Evolutionary conservation across 2,888 invertebrate species (phyloP).

Genomic region (Amphimallon solstitiale): DNA sequence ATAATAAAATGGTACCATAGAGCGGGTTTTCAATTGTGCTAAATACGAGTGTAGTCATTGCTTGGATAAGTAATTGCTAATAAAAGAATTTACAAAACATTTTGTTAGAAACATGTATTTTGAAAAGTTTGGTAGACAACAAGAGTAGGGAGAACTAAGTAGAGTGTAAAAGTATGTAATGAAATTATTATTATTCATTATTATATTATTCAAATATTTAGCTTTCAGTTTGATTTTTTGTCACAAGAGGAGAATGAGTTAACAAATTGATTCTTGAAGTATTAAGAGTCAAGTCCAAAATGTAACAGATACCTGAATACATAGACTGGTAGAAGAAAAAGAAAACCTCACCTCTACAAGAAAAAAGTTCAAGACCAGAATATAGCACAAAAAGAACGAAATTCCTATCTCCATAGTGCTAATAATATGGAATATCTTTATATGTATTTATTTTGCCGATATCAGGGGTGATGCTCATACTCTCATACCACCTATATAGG

Average conservation of each 20-base stretch:
- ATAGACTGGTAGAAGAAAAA: conserved; percentile 5
- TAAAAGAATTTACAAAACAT: too few relatives aligned
- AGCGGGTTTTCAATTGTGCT: conserved; percentile 40
- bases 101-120: too few relatives aligned
- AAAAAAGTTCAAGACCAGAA: too few relatives aligned
- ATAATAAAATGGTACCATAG: conserved; percentile 42
- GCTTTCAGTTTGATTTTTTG: too few relatives aligned
- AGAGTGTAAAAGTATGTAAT: too few relatives aligned
- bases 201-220: too few relatives aligned
- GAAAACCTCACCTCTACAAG: conserved; percentile 4
- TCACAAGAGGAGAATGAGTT: too few relatives aligned
- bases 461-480: background rate
- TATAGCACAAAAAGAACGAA: background rate
- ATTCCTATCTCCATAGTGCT: background rate
- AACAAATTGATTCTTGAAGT: conserved; percentile 18
- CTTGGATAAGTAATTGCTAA: too few relatives aligned
- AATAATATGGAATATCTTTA: background rate
- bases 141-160: background rate
- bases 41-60: conserved; percentile 35
- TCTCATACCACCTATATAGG: background rate
- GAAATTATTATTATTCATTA: too few relatives aligned
- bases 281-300: background rate
- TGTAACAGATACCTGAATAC: background rate
- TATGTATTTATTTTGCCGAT: background rate
- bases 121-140: conserved; percentile 18